A percentile compares a stretch with the other conserved stretches of the same genome.
Conservation (phyloP, 2,888 invertebrate genomes). For the Mechanitis messenoides region DNA sequence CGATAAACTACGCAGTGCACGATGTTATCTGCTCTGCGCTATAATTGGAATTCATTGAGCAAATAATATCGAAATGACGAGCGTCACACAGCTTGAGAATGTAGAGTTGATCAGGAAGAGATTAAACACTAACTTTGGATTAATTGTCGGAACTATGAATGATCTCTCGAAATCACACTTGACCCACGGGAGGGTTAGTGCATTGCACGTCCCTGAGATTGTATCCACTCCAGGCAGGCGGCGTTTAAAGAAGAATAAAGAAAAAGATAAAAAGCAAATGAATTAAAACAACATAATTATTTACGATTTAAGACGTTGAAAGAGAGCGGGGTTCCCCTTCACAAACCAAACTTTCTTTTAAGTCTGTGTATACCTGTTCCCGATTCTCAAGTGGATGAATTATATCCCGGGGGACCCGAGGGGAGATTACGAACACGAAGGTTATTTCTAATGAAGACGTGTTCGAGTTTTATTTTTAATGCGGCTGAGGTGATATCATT, state of each 20-base stretch:
- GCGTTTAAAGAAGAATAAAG: slow-evolving; percentile 64
- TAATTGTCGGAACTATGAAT: slow-evolving; percentile 42
- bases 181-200: slow-evolving; percentile 28
- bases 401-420: slow-evolving; percentile 68
- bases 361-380: slow-evolving; percentile 71
- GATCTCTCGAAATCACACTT: slow-evolving; percentile 34
- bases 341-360: slow-evolving; percentile 72
- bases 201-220: not conserved
- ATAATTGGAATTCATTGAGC: slow-evolving; percentile 28
- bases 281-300: slow-evolving; percentile 76
- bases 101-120: slow-evolving; percentile 12
- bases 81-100: slow-evolving; percentile 14
- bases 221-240: slow-evolving; percentile 66
- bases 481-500: slow-evolving; percentile 54
- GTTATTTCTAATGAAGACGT: slow-evolving; percentile 69
- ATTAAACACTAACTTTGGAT: slow-evolving; percentile 42
- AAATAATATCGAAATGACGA: slow-evolving; percentile 30
- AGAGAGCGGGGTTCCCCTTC: slow-evolving; percentile 64
- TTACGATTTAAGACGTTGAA: slow-evolving; percentile 68
- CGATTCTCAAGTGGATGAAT: slow-evolving; percentile 74
- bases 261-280: slow-evolving; percentile 67
- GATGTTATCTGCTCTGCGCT: slow-evolving; percentile 24
- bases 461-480: slow-evolving; percentile 65
- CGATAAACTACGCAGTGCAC: slow-evolving; percentile 24
- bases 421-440: slow-evolving; percentile 55